Base-by-base conservation (phyloP, 1,140 invertebrate genomes). In the Drosophila novamexicana region DNA sequence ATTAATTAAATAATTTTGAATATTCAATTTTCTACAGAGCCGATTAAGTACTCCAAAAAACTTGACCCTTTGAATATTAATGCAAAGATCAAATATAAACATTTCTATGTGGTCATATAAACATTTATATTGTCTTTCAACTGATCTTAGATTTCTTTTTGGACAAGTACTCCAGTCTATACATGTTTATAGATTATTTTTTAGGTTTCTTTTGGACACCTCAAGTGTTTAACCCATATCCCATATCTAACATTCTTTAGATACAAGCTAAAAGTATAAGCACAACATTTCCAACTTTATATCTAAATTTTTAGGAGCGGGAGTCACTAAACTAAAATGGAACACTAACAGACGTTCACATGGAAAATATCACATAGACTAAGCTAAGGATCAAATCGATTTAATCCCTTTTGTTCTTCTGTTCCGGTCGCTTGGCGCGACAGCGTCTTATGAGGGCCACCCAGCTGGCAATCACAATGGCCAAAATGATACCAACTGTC, bases 281-380 rank as follows among this genome's bases (percentile, higher is more conserved):
- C 10, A 39, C 32, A 2, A 16, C 8, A 8, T 12, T 50, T 50
- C 10, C 37, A 50, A n/a, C 34, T 29, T 52, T 47, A 16, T 22
- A 22, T 47, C 10, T 44, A 44, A 59, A 61, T 61, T 42, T 52
- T 56, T 40, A 6, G 16, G 42, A 52, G 32, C 12, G 12, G 65
- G 50, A 53, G 37, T 65, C 36, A 61, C 52, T 71, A 79, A 49
- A 75, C 56, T 63, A 75, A 59, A 52, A 0, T 45, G 45, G 57
- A 40, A 62, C n/a, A 58, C 39, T 37, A 53, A 76, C 65, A 80
- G 56, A 67, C 47, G 58, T 75, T 42, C 45, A 83, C 57, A 77
- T 89, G 74, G 37, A 88, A 84, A 89, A 88, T 88, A 88, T 88
- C 84, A 88, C 84, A 88, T 81, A 73, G 50, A 83, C 69, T 69